Evolutionary conservation across 2,113 vertebrate genomes (phyloP).

Genomic region (Sinocyclocheilus maitianheensis): DNA sequence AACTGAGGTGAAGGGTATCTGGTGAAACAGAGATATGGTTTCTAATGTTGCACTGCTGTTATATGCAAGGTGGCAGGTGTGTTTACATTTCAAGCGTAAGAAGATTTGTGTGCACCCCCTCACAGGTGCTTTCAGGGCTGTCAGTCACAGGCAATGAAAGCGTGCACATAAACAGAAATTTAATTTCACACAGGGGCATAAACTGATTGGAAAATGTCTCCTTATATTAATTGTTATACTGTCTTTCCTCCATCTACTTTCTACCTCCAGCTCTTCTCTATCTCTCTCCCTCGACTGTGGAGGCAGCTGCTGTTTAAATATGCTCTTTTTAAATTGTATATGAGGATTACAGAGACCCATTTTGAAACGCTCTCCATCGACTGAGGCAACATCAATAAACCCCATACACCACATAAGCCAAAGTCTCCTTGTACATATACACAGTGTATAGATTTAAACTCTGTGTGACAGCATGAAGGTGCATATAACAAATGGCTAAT

Average conservation of each 20-base stretch:
- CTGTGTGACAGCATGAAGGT: not conserved
- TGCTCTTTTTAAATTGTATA: conserved; percentile 51
- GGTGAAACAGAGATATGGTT: not conserved
- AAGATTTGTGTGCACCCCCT: conserved; percentile 17
- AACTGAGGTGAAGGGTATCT: not conserved
- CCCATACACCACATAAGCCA: not conserved
- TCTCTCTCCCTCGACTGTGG: not conserved
- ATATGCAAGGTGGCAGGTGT: conserved; percentile 12
- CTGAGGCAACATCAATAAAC: conserved; percentile 26
- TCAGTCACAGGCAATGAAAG: conserved; percentile 38
- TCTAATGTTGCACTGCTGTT: not conserved
- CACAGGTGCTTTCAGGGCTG: conserved; percentile 35
- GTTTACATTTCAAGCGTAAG: not conserved
- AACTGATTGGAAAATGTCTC: conserved; percentile 50
- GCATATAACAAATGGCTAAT: not conserved
- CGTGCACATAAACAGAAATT: conserved; percentile 42
- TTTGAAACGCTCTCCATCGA: conserved; percentile 1
- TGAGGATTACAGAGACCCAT: conserved; percentile 22
- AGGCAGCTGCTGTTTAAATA: conserved; percentile 38
- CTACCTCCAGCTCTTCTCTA: not conserved
- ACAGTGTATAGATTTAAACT: not conserved
- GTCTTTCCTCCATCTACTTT: conserved; percentile 40
- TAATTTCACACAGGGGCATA: conserved; percentile 44
- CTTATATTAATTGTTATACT: conserved; percentile 34
- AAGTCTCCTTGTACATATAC: not conserved